Evolutionary conservation across 2,797 vertebrate species (phyloP), one percentile per base, ranked within the genome.

Genomic region (Numenius phaeopus): DNA sequence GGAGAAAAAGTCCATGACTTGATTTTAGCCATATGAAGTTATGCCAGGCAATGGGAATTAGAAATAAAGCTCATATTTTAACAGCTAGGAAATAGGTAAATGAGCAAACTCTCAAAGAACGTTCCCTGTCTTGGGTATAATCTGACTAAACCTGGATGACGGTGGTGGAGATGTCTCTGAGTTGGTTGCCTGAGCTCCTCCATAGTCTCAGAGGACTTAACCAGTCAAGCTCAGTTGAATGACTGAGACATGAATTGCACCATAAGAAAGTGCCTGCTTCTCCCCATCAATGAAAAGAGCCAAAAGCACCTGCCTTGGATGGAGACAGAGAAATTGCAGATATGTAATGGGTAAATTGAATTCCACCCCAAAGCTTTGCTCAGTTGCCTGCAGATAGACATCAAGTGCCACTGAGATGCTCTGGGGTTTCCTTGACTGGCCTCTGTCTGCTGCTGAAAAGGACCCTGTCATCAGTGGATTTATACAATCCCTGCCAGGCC

Each of bases 81-180:
- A 23, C 29, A 75, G 21, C 7, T 8, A 7, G 47, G 26, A 66
- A 66, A 70, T 0, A 20, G 23, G 26, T 4, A 64, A 65, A 14
- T 16, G 14, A 50, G 20, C 26, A 73, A 80, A 66, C 8, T 64
- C 37, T 50, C 40, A 27, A 75, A 55, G 23, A 13, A 37, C 30
- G 42, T 75, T 70, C 20, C 12, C 17, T 58, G 16, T 26, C 11
- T 34, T 64, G 47, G 47, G 14, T 13, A 5, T 22, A 18, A 62
- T 14, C 30, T 47, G 34, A 37, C 9, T 58, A 52, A 90, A 39
- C 8, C 18, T 83, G 42, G n/a, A 4, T 40, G 30, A 3, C 6
- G 6, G 0, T 2, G 4, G 7, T 20, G 39, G n/a, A 9, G 17
- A 5, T 4, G 1, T 2, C 64, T 57, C 79, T 79, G 69, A 86